Conservation (phyloP, 2,797 vertebrate species). For the Girardinus metallicus region DNA sequence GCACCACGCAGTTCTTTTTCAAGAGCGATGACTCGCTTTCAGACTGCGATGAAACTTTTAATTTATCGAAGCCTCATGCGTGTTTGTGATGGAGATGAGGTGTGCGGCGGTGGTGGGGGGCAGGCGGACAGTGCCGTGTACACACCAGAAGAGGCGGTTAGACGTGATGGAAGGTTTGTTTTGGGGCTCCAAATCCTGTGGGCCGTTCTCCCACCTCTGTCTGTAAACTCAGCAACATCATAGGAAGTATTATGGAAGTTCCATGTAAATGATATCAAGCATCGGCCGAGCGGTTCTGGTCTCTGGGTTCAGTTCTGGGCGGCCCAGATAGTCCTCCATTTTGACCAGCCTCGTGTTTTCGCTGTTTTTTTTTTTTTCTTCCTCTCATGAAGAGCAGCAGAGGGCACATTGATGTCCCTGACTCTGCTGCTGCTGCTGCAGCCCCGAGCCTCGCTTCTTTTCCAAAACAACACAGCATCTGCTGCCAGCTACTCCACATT, state of each 20-base stretch:
- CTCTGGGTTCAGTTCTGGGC: slow-evolving; percentile 48
- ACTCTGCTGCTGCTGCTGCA: slow-evolving; percentile 59
- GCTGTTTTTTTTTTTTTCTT: slow-evolving; percentile 39
- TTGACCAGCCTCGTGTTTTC: slow-evolving; percentile 68
- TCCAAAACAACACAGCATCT: slow-evolving; percentile 75
- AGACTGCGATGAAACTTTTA: slow-evolving; percentile 80
- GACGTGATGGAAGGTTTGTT: slow-evolving; percentile 67
- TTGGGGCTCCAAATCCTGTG: slow-evolving; percentile 42
- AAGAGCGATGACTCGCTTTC: slow-evolving; percentile 79
- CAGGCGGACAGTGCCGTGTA: not conserved
- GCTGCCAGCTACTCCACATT: slow-evolving; percentile 77
- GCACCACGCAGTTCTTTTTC: slow-evolving; percentile 87
- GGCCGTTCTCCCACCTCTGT: slow-evolving; percentile 33
- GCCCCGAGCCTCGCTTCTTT: slow-evolving; percentile 55
- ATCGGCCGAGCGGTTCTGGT: slow-evolving; percentile 19
- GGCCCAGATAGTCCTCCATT: slow-evolving; percentile 72
- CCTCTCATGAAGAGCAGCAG: slow-evolving; percentile 62
- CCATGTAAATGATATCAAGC: slow-evolving; percentile 5
- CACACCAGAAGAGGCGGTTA: slow-evolving; percentile 50
- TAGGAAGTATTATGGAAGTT: slow-evolving; percentile 53
- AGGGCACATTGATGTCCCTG: slow-evolving; percentile 77
- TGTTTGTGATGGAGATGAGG: slow-evolving; percentile 29
- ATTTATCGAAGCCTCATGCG: slow-evolving; percentile 56
- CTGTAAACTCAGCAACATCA: slow-evolving; percentile 64
- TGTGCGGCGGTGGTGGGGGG: not conserved